Evolutionary conservation across 2,888 invertebrate species (phyloP).

Genomic region (Eupithecia abbreviata): DNA sequence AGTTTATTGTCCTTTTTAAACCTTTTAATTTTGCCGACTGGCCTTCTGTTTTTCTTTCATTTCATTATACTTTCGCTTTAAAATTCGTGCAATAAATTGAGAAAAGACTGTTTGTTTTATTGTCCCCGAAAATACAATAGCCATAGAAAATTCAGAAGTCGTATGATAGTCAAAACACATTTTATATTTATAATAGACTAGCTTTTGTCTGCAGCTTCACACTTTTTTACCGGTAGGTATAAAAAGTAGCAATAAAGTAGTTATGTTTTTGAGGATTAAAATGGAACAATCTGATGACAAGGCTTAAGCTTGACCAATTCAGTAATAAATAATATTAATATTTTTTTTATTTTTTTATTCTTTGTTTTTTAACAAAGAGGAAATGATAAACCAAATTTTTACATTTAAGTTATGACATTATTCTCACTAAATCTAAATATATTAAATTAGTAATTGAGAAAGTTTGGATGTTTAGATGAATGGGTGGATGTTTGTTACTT

Average conservation of each 20-base stretch:
- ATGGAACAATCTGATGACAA: too few species aligned
- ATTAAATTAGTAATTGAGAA: too few species aligned
- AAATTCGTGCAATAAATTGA: conserved; percentile 13
- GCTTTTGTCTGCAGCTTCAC: too few species aligned
- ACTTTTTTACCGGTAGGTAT: background rate
- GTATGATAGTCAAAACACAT: background rate
- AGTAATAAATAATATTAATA: too few species aligned
- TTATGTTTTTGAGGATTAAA: background rate
- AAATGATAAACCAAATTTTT: too few species aligned
- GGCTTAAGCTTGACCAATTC: too few species aligned
- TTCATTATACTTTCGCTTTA: conserved; percentile 20
- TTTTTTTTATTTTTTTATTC: too few species aligned
- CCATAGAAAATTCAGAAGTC: background rate
- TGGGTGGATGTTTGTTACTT: too few species aligned
- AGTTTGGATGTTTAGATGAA: too few species aligned
- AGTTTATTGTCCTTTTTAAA: conserved; percentile 19
- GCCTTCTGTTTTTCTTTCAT: conserved; percentile 3
- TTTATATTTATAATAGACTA: background rate
- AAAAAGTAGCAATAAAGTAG: background rate
- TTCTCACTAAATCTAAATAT: too few species aligned
- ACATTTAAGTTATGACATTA: too few species aligned
- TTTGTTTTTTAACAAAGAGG: too few species aligned
- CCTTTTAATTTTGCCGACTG: conserved; percentile 35
- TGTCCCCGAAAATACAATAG: background rate
- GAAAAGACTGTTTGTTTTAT: conserved; percentile 16